Evolutionary conservation across 92 coral and sea anemone species (phyloP), one percentile per base, ranked within the genome.

Genomic region (Diadumene lineata): DNA sequence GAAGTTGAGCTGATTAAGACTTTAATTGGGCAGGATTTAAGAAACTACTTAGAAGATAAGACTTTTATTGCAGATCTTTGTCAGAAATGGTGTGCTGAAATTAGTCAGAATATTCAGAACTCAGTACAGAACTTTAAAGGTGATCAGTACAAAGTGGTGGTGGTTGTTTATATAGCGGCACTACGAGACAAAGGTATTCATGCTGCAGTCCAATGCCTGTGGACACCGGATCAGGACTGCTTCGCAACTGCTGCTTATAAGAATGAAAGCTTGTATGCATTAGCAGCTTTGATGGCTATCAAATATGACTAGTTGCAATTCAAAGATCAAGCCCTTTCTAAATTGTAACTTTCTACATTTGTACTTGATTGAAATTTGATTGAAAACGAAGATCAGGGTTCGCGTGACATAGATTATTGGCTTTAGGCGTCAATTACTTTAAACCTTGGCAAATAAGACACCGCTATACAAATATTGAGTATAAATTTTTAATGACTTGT

Each of bases 11-110:
- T 62, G 24, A 71, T 90, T 30, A 92, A 84, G 57, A 85, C 85
- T 21, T 70, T 89, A 19, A 58, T 90, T 17, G 74, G 55, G 25
- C 79, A 71, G 55, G 89, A 90, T 56, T 55, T 90, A 29, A 82
- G 77, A 43, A 74, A 55, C 10, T 88, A 79, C 26, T 74, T 90
- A n/a, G 77, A 83, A 15, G 84, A 70, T 28, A 82, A 82, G 32
- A 79, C 66, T 21, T 90, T 90, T 77, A 60, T 72, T 28, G 81
- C 88, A 66, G 86, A 70, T 16, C 63, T 74, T 30, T 85, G 98
- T 65, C 98, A 92, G 69, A 74, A 81, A 31, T 93, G 97, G 98
- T 93, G 98, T 69, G 80, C 76, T 29, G 92, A 91, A 15, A 81
- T 93, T 2, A 82, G 92, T 68, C 92, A 91, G 58, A 72, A 55